Evolutionary conservation across 2,797 vertebrate genomes (phyloP).

Genomic region (Leptoclinus maculatus): DNA sequence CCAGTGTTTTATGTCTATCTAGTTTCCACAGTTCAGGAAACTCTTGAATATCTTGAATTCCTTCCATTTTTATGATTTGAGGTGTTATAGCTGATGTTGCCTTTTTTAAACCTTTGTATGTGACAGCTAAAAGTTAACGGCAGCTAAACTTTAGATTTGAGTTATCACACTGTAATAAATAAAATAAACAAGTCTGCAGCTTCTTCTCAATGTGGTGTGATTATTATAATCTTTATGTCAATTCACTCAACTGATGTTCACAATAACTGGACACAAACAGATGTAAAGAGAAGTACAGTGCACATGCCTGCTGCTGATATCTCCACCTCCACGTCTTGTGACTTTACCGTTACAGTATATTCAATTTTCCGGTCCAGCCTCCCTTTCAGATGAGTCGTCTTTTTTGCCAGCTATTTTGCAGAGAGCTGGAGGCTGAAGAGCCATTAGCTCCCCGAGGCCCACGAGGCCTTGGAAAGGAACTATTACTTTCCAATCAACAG

Average conservation of each 20-base stretch:
- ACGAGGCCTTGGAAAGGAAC: slow-evolving; percentile 33
- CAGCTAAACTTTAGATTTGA: not conserved
- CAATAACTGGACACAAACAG: not conserved
- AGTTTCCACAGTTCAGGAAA: not conserved
- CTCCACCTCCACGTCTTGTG: slow-evolving; percentile 2
- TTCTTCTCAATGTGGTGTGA: no score
- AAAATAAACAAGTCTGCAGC: not conserved
- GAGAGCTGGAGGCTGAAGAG: slow-evolving; percentile 42
- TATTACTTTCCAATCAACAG: slow-evolving; percentile 63
- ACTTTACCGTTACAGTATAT: slow-evolving; percentile 7
- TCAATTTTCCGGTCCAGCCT: slow-evolving; percentile 9
- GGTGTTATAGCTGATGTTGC: not conserved
- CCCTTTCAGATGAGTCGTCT: slow-evolving; percentile 21
- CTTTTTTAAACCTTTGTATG: no score
- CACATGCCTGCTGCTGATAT: not conserved
- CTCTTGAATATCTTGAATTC: not conserved
- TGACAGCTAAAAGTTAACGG: not conserved
- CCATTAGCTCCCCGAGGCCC: slow-evolving; percentile 51
- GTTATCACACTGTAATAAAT: not conserved
- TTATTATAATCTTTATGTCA: not conserved
- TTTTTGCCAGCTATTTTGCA: slow-evolving; percentile 25
- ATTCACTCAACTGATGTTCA: not conserved
- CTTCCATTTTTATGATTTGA: not conserved
- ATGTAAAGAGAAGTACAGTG: not conserved
- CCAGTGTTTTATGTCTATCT: no score